phyloP scores from a whole-genome alignment of 2,797 vertebrate species.

The Parambassis ranga region DNA sequence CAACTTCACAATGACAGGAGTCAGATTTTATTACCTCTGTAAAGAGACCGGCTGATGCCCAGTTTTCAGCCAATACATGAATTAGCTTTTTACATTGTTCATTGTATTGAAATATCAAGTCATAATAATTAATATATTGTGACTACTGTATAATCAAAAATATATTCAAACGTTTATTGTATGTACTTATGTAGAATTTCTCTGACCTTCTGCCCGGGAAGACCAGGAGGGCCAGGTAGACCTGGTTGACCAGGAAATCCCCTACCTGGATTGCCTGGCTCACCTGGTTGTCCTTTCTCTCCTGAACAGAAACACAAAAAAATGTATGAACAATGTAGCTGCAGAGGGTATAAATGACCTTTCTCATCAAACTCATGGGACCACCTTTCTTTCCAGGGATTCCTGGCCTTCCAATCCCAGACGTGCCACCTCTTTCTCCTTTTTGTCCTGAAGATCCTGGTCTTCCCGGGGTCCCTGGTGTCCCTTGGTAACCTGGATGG shows the following conservation, averaged over 20 bases:
- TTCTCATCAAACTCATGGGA: not conserved
- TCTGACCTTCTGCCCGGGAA: slow-evolving; percentile 64
- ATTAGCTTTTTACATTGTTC: too few relatives aligned
- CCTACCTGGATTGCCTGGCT: slow-evolving; percentile 18
- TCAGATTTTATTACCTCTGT: too few relatives aligned
- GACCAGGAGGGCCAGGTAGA: slow-evolving; percentile 52
- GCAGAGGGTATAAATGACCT: not conserved
- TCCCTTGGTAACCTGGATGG: slow-evolving; percentile 57
- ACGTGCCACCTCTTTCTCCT: slow-evolving; percentile 38
- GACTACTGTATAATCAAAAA: too few relatives aligned
- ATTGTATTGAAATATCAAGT: too few relatives aligned
- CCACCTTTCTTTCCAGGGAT: slow-evolving; percentile 65
- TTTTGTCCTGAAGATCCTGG: slow-evolving; percentile 60
- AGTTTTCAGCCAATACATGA: too few relatives aligned
- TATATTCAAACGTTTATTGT: not conserved
- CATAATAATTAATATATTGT: too few relatives aligned
- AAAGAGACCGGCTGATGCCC: too few relatives aligned
- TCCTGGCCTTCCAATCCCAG: slow-evolving; percentile 28
- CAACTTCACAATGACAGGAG: too few relatives aligned
- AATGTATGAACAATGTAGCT: too few relatives aligned
- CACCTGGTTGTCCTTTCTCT: slow-evolving; percentile 62
- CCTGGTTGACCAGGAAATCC: slow-evolving; percentile 60
- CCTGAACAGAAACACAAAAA: slow-evolving; percentile 55
- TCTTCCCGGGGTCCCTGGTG: slow-evolving; percentile 34
- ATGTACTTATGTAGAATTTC: too few relatives aligned